Percentiles rank a stretch among this genome's conserved stretches.
Evolutionary conservation across 2,113 vertebrate genomes (phyloP).

Genomic region (Nansenia antarctica): DNA sequence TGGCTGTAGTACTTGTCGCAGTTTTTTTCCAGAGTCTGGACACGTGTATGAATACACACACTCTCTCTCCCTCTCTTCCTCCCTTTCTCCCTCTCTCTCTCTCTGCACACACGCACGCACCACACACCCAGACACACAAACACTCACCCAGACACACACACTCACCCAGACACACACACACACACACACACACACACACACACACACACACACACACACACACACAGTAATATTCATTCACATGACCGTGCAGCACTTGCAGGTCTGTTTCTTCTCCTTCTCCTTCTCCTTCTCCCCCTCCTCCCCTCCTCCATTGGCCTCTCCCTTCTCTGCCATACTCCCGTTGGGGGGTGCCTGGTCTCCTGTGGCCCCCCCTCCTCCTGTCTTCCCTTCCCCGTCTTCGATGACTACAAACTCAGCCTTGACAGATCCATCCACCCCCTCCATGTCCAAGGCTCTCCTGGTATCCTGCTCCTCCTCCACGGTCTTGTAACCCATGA

Average conservation of each 20-base stretch:
- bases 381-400: slow-evolving; percentile 80
- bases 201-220: slow-evolving; percentile 9
- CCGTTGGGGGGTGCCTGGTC: slow-evolving; percentile 84
- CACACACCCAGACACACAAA: background rate
- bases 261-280: slow-evolving; percentile 86
- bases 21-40: slow-evolving; percentile 46
- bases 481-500: slow-evolving; percentile 97
- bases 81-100: slow-evolving; percentile 40
- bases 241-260: slow-evolving; percentile 95
- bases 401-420: slow-evolving; percentile 94
- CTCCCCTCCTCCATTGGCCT: slow-evolving; percentile 79
- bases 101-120: slow-evolving; percentile 27
- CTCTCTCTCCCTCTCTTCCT: no score
- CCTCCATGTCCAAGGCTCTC: slow-evolving; percentile 85
- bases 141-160: background rate
- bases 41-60: slow-evolving; percentile 51
- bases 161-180: slow-evolving; percentile 1
- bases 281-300: slow-evolving; percentile 71
- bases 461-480: slow-evolving; percentile 90
- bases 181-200: slow-evolving; percentile 14
- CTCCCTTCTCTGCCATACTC: slow-evolving; percentile 77
- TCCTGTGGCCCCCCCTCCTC: slow-evolving; percentile 48
- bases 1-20: slow-evolving; percentile 57
- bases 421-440: slow-evolving; percentile 82
- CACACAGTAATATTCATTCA: slow-evolving; percentile 65